phyloP scores from a whole-genome alignment of 2,113 vertebrate genomes.

The Tragelaphus strepsiceros region DNA sequence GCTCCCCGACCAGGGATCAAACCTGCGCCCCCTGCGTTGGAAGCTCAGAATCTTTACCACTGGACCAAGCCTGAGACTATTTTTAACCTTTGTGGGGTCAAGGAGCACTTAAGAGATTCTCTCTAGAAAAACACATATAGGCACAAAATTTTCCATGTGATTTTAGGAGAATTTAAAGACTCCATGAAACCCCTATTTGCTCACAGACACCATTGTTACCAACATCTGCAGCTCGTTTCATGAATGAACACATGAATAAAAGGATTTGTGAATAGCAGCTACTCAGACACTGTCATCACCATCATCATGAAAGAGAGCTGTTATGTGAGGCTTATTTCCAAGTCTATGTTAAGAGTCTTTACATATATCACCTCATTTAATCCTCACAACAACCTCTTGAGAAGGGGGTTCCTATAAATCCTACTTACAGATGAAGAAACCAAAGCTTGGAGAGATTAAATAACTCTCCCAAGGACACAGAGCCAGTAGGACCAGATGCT shows the following conservation, averaged over 20 bases:
- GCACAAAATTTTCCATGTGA: background rate
- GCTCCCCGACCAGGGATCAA: background rate
- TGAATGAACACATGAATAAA: background rate
- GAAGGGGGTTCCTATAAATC: background rate
- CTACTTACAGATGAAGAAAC: background rate
- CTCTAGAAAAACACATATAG: background rate
- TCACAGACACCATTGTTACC: background rate
- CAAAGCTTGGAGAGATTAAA: background rate
- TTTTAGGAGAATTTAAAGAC: background rate
- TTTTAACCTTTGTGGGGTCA: background rate
- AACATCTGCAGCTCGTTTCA: background rate
- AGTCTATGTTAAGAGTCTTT: background rate
- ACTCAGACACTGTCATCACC: background rate
- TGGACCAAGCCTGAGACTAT: background rate
- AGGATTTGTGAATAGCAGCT: background rate
- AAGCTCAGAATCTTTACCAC: background rate
- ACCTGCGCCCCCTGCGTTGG: rapidly evolving
- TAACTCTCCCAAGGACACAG: background rate
- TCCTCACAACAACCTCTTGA: background rate
- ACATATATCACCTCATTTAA: background rate
- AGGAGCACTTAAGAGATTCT: background rate
- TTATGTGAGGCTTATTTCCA: background rate
- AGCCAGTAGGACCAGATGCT: background rate
- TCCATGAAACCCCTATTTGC: background rate
- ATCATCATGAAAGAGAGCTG: background rate